Conservation (phyloP, 2,797 vertebrate genomes). For the Perodicticus potto region DNA sequence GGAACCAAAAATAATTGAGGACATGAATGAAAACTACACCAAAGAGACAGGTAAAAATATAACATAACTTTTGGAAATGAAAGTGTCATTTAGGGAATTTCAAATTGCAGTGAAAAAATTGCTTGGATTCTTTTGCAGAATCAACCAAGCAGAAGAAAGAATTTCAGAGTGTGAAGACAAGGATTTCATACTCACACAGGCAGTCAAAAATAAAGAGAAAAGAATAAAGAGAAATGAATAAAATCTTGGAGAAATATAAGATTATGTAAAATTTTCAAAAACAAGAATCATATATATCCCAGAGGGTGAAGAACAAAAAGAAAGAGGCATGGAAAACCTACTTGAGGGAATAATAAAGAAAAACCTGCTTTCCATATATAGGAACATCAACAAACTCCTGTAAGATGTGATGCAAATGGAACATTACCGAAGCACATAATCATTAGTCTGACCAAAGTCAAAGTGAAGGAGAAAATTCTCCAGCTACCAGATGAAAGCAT, state of each 20-base stretch:
- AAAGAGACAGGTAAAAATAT: neutral
- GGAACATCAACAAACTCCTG: neutral
- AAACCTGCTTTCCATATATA: neutral
- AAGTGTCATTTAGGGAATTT: neutral
- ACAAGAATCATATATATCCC: neutral
- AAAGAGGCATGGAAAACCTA: neutral
- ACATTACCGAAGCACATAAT: neutral
- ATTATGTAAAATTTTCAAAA: neutral
- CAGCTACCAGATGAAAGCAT: neutral
- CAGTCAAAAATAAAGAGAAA: neutral
- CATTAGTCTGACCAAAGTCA: neutral
- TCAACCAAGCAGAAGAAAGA: neutral
- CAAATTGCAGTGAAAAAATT: neutral
- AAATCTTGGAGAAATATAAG: neutral
- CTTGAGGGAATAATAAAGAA: neutral
- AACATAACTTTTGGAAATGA: neutral
- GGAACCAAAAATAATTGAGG: neutral
- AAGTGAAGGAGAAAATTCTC: neutral
- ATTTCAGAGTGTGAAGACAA: neutral
- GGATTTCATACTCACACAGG: neutral
- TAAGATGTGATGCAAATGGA: neutral
- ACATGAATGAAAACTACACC: neutral
- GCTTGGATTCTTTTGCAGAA: too few species aligned
- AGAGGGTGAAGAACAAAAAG: neutral
- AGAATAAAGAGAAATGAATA: neutral